These are phyloP conservation scores for Delia radicum DNA, from an alignment of 1,140 invertebrate genomes.

Conservation along the genomic window DNA sequence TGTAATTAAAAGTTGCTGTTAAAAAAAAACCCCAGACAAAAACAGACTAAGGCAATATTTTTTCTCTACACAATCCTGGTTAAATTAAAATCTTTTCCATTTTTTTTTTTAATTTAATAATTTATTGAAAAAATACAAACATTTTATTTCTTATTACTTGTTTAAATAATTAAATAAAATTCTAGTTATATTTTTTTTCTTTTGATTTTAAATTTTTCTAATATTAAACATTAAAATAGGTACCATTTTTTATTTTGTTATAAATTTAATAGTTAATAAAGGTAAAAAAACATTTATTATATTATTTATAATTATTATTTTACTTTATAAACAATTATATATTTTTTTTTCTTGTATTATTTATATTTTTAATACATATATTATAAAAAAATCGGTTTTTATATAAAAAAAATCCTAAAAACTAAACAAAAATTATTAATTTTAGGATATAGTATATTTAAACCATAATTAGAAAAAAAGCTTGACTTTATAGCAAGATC, in stretches of 20 bases:
- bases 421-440: conserved; percentile 11
- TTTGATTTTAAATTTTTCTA: conserved; percentile 10
- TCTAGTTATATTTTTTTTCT: not conserved
- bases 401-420: conserved; percentile 3
- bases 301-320: not conserved
- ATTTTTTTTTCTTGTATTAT: not conserved
- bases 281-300: conserved; percentile 26
- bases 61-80: too few relatives aligned
- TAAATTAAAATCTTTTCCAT: too few relatives aligned
- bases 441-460: not conserved
- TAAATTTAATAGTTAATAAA: conserved; percentile 13
- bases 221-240: conserved; percentile 25
- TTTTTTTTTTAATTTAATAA: not conserved
- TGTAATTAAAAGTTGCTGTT: too few relatives aligned
- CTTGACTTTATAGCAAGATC: too few relatives aligned
- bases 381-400: not conserved
- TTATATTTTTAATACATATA: not conserved
- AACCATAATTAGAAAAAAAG: too few relatives aligned
- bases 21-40: too few relatives aligned
- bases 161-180: conserved; percentile 17
- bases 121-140: conserved; percentile 22
- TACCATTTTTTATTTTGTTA: conserved; percentile 9
- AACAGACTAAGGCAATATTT: too few relatives aligned
- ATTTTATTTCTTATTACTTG: not conserved
- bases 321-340: not conserved